These are phyloP conservation scores for Telenomus remus DNA, from an alignment of 1,140 invertebrate species.

Conservation along the genomic window DNA sequence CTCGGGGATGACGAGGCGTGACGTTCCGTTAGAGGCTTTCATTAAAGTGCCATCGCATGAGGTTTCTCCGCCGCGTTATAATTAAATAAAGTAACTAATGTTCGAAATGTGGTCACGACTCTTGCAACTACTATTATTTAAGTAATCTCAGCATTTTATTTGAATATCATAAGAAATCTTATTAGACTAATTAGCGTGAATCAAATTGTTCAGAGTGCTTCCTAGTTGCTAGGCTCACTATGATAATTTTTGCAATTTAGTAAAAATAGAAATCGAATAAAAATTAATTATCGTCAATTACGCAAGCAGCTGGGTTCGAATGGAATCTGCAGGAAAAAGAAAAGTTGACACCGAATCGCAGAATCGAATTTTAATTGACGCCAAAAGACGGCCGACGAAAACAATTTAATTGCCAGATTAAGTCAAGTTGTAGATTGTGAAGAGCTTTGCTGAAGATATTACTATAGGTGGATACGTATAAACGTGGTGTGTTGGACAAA, in stretches of 20 bases:
- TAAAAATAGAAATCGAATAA: too few relatives aligned
- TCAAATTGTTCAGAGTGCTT: not conserved
- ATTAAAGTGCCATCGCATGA: conserved; percentile 69
- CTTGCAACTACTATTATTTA: conserved; percentile 16
- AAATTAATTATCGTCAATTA: too few relatives aligned
- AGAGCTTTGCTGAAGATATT: conserved; percentile 26
- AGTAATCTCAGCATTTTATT: conserved; percentile 25
- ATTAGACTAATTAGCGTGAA: conserved; percentile 6
- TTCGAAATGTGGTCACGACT: conserved; percentile 35
- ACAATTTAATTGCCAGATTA: conserved; percentile 21
- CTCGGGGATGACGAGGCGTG: conserved; percentile 68
- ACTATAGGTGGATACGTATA: conserved; percentile 35
- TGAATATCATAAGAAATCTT: not conserved
- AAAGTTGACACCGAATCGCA: too few relatives aligned
- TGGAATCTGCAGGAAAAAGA: too few relatives aligned
- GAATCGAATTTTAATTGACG: too few relatives aligned
- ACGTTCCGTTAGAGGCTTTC: conserved; percentile 67
- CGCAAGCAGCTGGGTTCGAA: too few relatives aligned
- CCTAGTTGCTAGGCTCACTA: too few relatives aligned
- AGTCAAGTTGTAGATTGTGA: conserved; percentile 26
- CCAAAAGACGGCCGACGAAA: not conserved
- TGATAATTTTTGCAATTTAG: too few relatives aligned
- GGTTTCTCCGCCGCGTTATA: conserved; percentile 62
- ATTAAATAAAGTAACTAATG: conserved; percentile 71
- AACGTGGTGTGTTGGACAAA: conserved; percentile 52